Conservation (phyloP, 2,888 invertebrate species). For the Campoplex capitator region DNA sequence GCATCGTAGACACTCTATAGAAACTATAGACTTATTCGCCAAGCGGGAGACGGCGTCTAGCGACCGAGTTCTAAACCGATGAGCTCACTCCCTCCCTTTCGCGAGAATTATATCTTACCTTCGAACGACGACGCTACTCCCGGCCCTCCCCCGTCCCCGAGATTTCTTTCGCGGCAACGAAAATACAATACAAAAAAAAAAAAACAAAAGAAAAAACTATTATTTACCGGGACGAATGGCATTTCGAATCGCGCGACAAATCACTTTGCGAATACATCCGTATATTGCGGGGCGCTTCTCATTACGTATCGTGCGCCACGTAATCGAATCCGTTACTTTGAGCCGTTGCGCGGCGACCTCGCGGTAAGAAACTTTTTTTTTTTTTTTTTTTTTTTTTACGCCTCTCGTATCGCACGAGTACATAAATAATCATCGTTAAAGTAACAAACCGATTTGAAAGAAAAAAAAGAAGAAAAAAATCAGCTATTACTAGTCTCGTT, state of each 20-base stretch:
- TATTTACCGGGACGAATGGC: background rate
- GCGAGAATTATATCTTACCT: background rate
- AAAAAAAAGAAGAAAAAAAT: too few species aligned
- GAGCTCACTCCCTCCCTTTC: background rate
- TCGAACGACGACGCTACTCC: background rate
- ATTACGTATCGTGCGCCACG: conserved; percentile 13
- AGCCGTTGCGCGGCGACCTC: conserved; percentile 5
- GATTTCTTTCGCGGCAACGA: background rate
- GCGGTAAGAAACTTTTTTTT: background rate
- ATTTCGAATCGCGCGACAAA: background rate
- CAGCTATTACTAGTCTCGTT: background rate
- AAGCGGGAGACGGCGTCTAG: background rate
- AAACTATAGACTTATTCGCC: background rate
- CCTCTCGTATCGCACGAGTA: background rate
- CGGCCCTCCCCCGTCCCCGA: background rate
- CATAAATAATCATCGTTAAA: background rate
- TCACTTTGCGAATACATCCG: background rate
- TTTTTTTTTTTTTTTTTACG: background rate
- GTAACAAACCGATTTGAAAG: background rate
- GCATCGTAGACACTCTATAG: conserved; percentile 11
- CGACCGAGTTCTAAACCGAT: conserved; percentile 3
- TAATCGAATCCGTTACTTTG: conserved; percentile 30
- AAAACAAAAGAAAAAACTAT: background rate
- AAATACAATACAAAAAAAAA: too few species aligned
- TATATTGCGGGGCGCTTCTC: background rate